These are phyloP conservation scores for Spilosoma lubricipeda DNA, from an alignment of 2,888 invertebrate genomes.

Conservation along the genomic window DNA sequence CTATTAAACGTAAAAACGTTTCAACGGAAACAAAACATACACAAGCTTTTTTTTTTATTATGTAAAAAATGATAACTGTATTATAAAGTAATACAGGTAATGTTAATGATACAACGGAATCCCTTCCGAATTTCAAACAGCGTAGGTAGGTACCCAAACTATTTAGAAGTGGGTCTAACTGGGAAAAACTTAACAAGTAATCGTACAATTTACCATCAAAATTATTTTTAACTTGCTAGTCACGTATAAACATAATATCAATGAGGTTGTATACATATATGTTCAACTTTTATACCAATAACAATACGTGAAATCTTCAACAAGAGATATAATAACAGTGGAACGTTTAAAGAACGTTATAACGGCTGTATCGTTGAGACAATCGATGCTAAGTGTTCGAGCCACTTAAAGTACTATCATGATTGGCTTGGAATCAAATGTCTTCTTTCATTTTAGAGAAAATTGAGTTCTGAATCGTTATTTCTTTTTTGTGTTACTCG, in stretches of 20 bases:
- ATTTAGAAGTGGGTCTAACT: neutral
- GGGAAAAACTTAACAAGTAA: too few species aligned
- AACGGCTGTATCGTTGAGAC: conserved; percentile 19
- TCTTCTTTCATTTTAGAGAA: conserved; percentile 48
- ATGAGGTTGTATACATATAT: neutral
- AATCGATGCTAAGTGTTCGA: conserved; percentile 40
- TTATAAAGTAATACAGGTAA: too few species aligned
- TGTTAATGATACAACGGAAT: too few species aligned
- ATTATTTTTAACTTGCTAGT: neutral
- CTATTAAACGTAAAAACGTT: too few species aligned
- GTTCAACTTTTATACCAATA: neutral
- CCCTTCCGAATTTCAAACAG: too few species aligned
- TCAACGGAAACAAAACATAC: too few species aligned
- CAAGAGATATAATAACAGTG: neutral
- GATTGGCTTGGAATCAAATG: conserved; percentile 54
- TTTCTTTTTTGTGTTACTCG: conserved; percentile 21
- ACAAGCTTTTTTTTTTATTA: too few species aligned
- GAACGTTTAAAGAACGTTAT: conserved; percentile 13
- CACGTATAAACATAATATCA: conserved; percentile 1
- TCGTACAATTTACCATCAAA: neutral
- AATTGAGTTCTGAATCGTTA: conserved; percentile 46
- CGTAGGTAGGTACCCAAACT: neutral
- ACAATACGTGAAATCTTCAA: neutral
- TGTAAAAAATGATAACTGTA: too few species aligned
- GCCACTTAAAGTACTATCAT: conserved; percentile 39